A percentile compares a stretch with the other conserved stretches of the same genome.
These are phyloP conservation scores for Ceratina japonica DNA, from an alignment of 1,140 invertebrate genomes.

Conservation along the genomic window DNA sequence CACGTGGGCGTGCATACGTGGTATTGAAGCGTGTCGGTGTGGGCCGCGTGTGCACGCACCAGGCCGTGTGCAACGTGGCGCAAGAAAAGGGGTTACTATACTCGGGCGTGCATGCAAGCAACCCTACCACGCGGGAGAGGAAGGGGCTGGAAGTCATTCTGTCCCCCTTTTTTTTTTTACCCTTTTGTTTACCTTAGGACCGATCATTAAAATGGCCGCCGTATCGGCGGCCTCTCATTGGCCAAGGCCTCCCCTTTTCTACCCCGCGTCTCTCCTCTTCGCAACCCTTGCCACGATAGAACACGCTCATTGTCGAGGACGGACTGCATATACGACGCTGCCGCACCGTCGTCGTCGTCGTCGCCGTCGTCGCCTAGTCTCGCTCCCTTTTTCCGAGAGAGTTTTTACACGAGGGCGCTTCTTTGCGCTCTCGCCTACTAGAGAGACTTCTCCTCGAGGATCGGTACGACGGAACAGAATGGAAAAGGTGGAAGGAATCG, in stretches of 20 bases:
- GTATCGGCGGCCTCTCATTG: conserved; percentile 76
- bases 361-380: conserved; percentile 25
- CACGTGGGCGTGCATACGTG: conserved; percentile 72
- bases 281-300: conserved; percentile 66
- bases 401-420: conserved; percentile 31
- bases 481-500: conserved; percentile 11
- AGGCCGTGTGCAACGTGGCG: conserved; percentile 26
- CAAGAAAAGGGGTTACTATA: conserved; percentile 71
- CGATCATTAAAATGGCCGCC: conserved; percentile 80
- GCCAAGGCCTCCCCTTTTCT: conserved; percentile 68
- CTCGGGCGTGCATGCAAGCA: conserved; percentile 51
- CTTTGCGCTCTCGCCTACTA: conserved; percentile 36
- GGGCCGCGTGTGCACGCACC: conserved; percentile 28
- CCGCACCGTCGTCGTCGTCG: conserved; percentile 28
- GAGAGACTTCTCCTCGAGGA: conserved; percentile 35
- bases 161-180: conserved; percentile 61
- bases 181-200: conserved; percentile 77
- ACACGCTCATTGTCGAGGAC: conserved; percentile 67
- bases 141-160: conserved; percentile 78
- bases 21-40: conserved; percentile 31
- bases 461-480: conserved; percentile 19
- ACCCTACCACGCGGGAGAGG: conserved; percentile 56
- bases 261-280: conserved; percentile 33
- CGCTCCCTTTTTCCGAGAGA: conserved; percentile 21
- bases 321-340: conserved; percentile 4